phyloP scores from a whole-genome alignment of 2,888 invertebrate species.

The Cantharis flavilabris region DNA sequence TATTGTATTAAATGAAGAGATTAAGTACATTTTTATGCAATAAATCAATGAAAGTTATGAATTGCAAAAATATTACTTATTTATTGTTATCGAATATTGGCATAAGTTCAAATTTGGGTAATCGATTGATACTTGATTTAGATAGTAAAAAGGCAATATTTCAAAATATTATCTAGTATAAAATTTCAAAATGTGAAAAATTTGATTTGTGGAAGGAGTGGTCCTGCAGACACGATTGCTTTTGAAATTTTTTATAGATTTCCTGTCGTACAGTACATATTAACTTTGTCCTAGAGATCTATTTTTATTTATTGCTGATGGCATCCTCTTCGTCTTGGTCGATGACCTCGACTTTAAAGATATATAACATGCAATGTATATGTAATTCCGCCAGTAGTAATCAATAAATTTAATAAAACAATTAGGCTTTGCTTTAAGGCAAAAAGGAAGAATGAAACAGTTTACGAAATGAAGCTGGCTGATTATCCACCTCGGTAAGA shows the following conservation, averaged over 20 bases:
- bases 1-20: no score
- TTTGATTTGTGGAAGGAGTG: not conserved
- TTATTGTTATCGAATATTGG: no score
- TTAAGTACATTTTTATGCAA: no score
- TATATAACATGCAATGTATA: not conserved
- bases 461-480: no score
- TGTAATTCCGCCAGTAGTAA: not conserved
- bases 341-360: not conserved
- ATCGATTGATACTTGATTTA: no score
- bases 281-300: not conserved
- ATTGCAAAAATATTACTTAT: no score
- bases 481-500: no score
- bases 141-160: not conserved
- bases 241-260: not conserved
- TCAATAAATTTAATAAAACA: not conserved
- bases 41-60: no score
- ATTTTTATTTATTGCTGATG: not conserved
- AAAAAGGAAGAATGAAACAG: not conserved
- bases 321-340: not conserved
- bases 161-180: not conserved
- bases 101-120: no score
- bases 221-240: not conserved
- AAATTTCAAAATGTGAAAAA: not conserved
- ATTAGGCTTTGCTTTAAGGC: not conserved
- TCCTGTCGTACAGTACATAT: not conserved